These are phyloP conservation scores for Mayetiola destructor DNA, from an alignment of 2,888 invertebrate genomes.

Conservation along the genomic window DNA sequence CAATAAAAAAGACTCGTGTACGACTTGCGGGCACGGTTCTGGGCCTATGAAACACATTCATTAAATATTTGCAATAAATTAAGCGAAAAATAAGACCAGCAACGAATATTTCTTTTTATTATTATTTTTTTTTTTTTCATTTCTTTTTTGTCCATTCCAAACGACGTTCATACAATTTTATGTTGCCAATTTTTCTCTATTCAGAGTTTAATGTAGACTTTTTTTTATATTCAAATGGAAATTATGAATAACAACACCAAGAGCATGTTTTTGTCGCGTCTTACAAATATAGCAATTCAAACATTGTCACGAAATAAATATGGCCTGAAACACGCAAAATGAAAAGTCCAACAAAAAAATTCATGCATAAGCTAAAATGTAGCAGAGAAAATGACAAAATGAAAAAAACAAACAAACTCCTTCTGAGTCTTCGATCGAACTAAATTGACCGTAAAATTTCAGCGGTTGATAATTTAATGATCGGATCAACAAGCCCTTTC, in stretches of 20 bases:
- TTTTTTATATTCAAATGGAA: not conserved
- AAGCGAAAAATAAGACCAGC: not conserved
- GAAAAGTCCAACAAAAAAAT: not conserved
- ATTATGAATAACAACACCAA: not conserved
- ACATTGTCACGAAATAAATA: not conserved
- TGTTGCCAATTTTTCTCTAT: not conserved
- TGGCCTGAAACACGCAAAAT: not conserved
- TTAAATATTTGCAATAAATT: too few species aligned
- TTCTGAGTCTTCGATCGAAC: not conserved
- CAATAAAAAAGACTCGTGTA: not conserved
- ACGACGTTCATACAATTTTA: too few species aligned
- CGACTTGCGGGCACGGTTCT: not conserved
- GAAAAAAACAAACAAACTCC: too few species aligned
- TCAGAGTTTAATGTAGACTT: constrained; percentile 3
- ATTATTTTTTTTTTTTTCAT: not conserved
- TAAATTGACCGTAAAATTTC: constrained; percentile 6
- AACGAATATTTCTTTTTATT: not conserved
- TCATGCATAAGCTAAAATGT: not conserved
- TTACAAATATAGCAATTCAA: not conserved
- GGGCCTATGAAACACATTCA: not conserved
- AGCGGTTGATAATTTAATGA: not conserved
- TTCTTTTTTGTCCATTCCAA: not conserved
- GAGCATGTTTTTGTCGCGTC: constrained; percentile 1
- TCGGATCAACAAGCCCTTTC: not conserved
- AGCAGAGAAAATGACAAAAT: not conserved